A percentile compares a stretch with the other conserved stretches of the same genome.
Conservation (phyloP, 1,140 invertebrate species). For the Drosophila lacertosa region DNA sequence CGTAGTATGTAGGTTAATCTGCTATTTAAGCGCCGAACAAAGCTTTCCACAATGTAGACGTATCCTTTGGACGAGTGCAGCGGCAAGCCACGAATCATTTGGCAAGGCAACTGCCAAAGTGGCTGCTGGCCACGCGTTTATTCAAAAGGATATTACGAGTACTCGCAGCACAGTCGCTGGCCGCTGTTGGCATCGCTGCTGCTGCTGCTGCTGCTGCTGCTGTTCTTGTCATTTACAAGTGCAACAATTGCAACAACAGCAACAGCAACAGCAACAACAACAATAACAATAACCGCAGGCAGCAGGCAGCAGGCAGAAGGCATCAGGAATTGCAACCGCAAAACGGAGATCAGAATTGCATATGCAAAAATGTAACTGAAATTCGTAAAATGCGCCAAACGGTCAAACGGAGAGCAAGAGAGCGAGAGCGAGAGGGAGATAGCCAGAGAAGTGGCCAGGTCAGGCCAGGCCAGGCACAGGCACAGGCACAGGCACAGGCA, state of each 20-base stretch:
- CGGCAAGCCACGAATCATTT: slow-evolving; percentile 10
- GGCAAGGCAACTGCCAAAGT: slow-evolving; percentile 24
- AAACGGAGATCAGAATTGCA: slow-evolving; percentile 73
- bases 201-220: slow-evolving; percentile 18
- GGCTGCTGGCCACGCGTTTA: slow-evolving; percentile 44
- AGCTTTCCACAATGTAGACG: background rate
- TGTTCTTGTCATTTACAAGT: slow-evolving; percentile 68
- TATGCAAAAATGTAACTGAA: slow-evolving; percentile 76
- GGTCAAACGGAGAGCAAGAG: slow-evolving; percentile 4
- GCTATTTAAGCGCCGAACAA: background rate
- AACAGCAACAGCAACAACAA: slow-evolving; percentile 7
- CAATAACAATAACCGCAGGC: slow-evolving; percentile 16
- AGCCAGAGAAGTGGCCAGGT: slow-evolving; percentile 11
- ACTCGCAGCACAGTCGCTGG: slow-evolving; percentile 47
- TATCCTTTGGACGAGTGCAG: background rate
- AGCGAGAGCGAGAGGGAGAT: background rate
- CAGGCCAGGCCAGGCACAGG: background rate
- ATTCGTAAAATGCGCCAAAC: slow-evolving; percentile 61
- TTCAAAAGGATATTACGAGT: slow-evolving; percentile 67
- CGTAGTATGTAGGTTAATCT: too few species aligned
- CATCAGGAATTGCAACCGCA: slow-evolving; percentile 65
- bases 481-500: too few species aligned
- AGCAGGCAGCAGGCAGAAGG: slow-evolving; percentile 56
- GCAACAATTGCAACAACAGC: slow-evolving; percentile 43
- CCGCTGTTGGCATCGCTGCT: slow-evolving; percentile 11